Conservation (phyloP, 1,140 invertebrate species). For the Hylaeus volcanicus region DNA sequence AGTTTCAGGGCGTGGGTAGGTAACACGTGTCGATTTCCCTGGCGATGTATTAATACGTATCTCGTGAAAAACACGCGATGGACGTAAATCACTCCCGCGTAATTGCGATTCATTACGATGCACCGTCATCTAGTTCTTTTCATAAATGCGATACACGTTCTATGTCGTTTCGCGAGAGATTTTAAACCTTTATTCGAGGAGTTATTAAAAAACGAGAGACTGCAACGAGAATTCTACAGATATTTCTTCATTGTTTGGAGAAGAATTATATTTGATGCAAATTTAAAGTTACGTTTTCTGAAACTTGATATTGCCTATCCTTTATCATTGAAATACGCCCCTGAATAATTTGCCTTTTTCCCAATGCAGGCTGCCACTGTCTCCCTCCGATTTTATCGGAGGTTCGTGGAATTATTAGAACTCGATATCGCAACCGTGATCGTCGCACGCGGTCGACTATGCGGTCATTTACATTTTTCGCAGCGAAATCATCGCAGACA, state of each 20-base stretch:
- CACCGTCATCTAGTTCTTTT: too few species aligned
- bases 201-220: not conserved
- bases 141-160: too few species aligned
- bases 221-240: too few species aligned
- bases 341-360: not conserved
- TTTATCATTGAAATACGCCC: conserved; percentile 33
- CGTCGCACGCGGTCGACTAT: not conserved
- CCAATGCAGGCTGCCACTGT: not conserved
- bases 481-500: not conserved
- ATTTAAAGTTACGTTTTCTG: not conserved
- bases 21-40: not conserved
- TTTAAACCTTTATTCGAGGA: not conserved
- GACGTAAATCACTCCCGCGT: too few species aligned
- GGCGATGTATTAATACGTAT: not conserved
- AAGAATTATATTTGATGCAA: not conserved
- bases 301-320: conserved; percentile 7
- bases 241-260: not conserved
- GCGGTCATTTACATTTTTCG: conserved; percentile 16
- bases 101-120: too few species aligned
- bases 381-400: not conserved
- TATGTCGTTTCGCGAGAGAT: too few species aligned
- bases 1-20: not conserved
- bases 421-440: conserved; percentile 9
- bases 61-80: too few species aligned
- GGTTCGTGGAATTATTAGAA: conserved; percentile 27